Percentiles rank a stretch among this genome's conserved stretches.
Evolutionary conservation across 2,888 invertebrate genomes (phyloP).

Genomic region (Drosophila prolongata): DNA sequence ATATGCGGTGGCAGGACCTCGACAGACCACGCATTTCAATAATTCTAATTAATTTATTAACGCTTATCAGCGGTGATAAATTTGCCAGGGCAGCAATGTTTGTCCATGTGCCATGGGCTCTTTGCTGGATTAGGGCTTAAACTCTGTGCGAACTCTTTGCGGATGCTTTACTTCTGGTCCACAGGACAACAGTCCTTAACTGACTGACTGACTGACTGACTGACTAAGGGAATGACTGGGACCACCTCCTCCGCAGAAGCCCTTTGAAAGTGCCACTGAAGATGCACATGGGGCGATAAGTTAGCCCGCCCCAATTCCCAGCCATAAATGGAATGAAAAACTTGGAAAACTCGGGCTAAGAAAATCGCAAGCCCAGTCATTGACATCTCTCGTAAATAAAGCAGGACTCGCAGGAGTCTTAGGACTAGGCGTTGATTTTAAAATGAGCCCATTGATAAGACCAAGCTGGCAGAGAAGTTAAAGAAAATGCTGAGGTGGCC

Average conservation of each 20-base stretch:
- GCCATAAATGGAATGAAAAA: constrained; percentile 75
- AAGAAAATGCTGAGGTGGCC: constrained; percentile 71
- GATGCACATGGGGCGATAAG: constrained; percentile 67
- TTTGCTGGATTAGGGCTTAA: constrained; percentile 21
- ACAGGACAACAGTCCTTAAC: constrained; percentile 13
- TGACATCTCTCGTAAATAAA: constrained; percentile 67
- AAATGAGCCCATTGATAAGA: constrained; percentile 72
- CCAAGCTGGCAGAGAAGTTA: constrained; percentile 20
- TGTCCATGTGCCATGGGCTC: constrained; percentile 16
- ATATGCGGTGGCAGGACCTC: constrained; percentile 26
- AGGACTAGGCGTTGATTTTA: constrained; percentile 70
- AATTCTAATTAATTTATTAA: constrained; percentile 85
- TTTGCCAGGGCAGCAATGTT: constrained; percentile 55
- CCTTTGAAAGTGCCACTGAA: constrained; percentile 41
- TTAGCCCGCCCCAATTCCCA: constrained; percentile 56
- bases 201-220: constrained; percentile 31
- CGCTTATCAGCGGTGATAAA: constrained; percentile 84
- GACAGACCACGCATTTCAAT: constrained; percentile 81
- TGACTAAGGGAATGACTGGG: constrained; percentile 23
- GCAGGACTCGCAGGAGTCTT: constrained; percentile 41
- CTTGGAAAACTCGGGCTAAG: constrained; percentile 36
- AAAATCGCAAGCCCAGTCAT: constrained; percentile 32
- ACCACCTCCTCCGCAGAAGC: constrained; percentile 10
- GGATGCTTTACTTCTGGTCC: constrained; percentile 30
- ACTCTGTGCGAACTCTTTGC: constrained; percentile 47